phyloP scores from a whole-genome alignment of 1,140 invertebrate species.

The Polyergus mexicanus region DNA sequence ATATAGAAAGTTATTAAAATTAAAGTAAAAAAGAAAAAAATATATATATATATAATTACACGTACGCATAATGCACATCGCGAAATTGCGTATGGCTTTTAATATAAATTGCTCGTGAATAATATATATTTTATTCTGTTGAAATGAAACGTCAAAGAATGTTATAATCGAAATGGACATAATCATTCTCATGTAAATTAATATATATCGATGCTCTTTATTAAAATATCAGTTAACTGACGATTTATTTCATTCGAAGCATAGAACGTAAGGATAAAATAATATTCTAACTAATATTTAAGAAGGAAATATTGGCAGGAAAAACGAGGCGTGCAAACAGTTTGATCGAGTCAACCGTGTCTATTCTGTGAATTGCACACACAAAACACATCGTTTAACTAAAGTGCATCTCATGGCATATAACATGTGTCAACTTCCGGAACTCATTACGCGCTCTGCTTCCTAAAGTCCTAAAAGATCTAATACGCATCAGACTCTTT shows the following conservation, averaged over 20 bases:
- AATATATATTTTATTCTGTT: background rate
- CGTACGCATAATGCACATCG: background rate
- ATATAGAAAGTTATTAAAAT: constrained; percentile 24
- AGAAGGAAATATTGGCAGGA: background rate
- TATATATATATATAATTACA: background rate
- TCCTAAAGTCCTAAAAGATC: background rate
- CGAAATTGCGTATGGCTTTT: background rate
- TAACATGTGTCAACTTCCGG: constrained; percentile 13
- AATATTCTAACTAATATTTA: background rate
- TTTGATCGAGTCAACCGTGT: background rate
- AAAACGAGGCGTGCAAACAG: background rate
- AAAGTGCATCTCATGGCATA: background rate
- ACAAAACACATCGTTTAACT: background rate
- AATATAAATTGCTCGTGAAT: background rate
- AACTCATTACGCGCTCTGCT: constrained; percentile 63
- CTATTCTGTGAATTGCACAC: constrained; percentile 1
- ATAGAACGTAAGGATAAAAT: background rate
- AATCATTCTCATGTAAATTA: constrained; percentile 21
- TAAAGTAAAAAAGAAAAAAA: background rate
- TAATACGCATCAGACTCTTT: background rate
- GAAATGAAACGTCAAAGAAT: background rate
- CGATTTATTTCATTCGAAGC: constrained; percentile 17
- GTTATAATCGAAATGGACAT: background rate
- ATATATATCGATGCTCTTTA: constrained; percentile 30
- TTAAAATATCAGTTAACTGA: constrained; percentile 35